Evolutionary conservation across 1,140 invertebrate genomes (phyloP).

Genomic region (Lanistes nyassanus): DNA sequence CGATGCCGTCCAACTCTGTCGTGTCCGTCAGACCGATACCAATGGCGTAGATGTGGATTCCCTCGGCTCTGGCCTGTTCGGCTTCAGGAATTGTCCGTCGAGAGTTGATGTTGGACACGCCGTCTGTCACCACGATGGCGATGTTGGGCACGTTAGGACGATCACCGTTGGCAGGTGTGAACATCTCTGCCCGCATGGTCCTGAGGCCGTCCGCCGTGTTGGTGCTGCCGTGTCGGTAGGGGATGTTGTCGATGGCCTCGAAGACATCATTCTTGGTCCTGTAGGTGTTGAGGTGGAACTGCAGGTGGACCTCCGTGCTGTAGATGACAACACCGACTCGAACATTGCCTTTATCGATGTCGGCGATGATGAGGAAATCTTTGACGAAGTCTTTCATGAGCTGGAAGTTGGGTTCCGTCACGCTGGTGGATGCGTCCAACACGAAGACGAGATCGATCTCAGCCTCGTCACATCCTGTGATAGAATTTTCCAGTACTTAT

Average conservation of each 20-base stretch:
- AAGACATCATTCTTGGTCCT: conserved; percentile 26
- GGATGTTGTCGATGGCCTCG: conserved; percentile 37
- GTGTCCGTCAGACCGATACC: conserved; percentile 42
- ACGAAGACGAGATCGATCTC: conserved; percentile 45
- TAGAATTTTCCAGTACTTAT: too few relatives aligned
- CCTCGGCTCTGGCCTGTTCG: conserved; percentile 24
- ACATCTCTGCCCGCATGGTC: conserved; percentile 32
- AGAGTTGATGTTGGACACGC: conserved; percentile 50
- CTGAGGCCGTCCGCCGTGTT: conserved; percentile 37
- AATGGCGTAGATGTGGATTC: conserved; percentile 43
- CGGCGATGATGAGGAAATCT: conserved; percentile 33
- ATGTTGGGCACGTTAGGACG: conserved; percentile 45
- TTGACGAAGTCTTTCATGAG: conserved; percentile 39
- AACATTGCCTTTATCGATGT: conserved; percentile 41
- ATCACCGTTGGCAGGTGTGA: conserved; percentile 38
- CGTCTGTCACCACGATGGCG: conserved; percentile 51
- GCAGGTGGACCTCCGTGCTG: conserved; percentile 32
- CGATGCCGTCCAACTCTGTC: conserved; percentile 40
- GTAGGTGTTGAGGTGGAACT: conserved; percentile 37
- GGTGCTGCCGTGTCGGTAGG: conserved; percentile 35
- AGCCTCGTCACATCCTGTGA: conserved; percentile 32
- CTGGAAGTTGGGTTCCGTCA: conserved; percentile 41
- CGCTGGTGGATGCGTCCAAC: conserved; percentile 45
- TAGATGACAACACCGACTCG: conserved; percentile 42
- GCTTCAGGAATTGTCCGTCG: conserved; percentile 48